Conservation (phyloP, 2,113 vertebrate genomes). For the Mola mola region DNA sequence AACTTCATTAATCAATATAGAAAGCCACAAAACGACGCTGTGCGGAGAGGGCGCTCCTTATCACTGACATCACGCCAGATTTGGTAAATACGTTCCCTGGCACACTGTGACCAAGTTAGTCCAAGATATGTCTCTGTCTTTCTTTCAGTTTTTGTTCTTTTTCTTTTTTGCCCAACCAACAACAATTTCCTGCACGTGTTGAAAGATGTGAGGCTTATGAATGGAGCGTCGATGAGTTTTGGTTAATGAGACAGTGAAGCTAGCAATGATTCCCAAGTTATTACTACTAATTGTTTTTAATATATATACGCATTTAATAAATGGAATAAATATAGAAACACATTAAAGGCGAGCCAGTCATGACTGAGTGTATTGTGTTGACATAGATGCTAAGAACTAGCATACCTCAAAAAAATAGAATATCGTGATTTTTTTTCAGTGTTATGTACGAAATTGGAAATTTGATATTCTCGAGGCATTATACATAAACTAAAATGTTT, state of each 20-base stretch:
- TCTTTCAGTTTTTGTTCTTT: slow-evolving; percentile 11
- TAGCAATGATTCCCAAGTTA: slow-evolving; percentile 3
- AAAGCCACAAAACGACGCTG: slow-evolving; percentile 45
- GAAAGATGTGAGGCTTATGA: slow-evolving; percentile 27
- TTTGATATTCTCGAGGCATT: no score
- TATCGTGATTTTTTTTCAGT: no score
- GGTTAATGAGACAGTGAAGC: slow-evolving; percentile 5
- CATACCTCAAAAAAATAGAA: no score
- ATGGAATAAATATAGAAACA: no score
- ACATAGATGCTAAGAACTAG: no score
- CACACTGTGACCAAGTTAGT: slow-evolving; percentile 25
- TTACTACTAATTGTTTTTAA: slow-evolving; percentile 21
- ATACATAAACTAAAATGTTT: no score
- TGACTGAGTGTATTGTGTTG: no score
- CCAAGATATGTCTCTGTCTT: no score
- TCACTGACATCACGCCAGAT: slow-evolving; percentile 42
- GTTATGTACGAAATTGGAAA: no score
- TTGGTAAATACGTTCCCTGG: slow-evolving; percentile 37
- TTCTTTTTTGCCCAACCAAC: neutral
- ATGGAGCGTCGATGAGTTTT: slow-evolving; percentile 7
- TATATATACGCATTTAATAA: no score
- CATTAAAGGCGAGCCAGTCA: no score
- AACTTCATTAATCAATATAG: slow-evolving; percentile 70
- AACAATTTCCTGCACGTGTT: slow-evolving; percentile 33
- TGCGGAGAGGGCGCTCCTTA: slow-evolving; percentile 48